Evolutionary conservation across 2,113 vertebrate species (phyloP).

Genomic region (Poecilia latipinna): DNA sequence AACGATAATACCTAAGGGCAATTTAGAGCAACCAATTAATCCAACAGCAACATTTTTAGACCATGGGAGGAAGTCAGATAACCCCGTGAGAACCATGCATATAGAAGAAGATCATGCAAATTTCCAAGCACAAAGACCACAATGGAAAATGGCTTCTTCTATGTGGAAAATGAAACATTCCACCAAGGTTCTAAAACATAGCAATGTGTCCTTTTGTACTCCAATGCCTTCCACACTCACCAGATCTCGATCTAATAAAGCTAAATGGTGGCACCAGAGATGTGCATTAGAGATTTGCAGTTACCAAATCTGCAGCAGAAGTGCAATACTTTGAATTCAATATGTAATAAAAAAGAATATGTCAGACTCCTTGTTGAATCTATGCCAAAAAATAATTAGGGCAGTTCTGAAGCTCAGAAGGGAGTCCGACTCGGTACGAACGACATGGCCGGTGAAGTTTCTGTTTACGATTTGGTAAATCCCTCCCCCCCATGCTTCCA

Average conservation of each 20-base stretch:
- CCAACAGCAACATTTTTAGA: too few relatives aligned
- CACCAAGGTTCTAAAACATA: background rate
- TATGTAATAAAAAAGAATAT: background rate
- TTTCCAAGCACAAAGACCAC: too few relatives aligned
- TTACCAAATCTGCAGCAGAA: background rate
- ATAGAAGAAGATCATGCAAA: too few relatives aligned
- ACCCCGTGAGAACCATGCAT: too few relatives aligned
- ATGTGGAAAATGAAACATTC: too few relatives aligned
- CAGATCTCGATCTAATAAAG: background rate
- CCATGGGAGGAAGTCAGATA: too few relatives aligned
- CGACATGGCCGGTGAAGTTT: background rate
- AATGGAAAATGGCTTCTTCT: too few relatives aligned
- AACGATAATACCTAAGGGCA: too few relatives aligned
- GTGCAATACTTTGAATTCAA: background rate
- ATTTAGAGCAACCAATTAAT: too few relatives aligned
- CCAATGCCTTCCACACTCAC: background rate
- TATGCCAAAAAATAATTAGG: background rate
- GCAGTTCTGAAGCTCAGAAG: background rate
- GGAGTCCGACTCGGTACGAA: background rate
- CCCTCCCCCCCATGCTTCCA: background rate
- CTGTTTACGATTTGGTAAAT: conserved; percentile 14
- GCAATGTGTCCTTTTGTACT: background rate
- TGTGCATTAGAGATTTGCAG: background rate
- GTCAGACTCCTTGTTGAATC: background rate
- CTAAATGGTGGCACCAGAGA: too few relatives aligned